These are phyloP conservation scores for Cheilosia soror DNA, from an alignment of 2,888 invertebrate species.

Conservation along the genomic window DNA sequence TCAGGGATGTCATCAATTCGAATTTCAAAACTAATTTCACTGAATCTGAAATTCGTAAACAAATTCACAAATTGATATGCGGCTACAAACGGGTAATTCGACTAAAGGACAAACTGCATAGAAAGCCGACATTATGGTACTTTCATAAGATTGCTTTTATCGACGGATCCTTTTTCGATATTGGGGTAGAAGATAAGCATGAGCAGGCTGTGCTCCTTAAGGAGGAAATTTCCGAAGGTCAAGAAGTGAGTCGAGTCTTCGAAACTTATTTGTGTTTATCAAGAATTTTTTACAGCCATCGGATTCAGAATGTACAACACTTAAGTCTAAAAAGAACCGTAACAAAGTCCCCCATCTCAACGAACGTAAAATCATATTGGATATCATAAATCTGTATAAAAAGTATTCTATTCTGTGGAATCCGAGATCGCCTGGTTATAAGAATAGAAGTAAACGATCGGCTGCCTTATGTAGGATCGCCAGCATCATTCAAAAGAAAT, in stretches of 20 bases:
- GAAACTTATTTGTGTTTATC: not conserved
- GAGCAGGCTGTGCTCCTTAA: not conserved
- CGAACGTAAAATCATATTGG: slow-evolving; percentile 39
- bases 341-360: not conserved
- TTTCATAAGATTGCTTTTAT: slow-evolving; percentile 48
- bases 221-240: not conserved
- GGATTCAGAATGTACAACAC: not conserved
- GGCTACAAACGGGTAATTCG: slow-evolving; percentile 6
- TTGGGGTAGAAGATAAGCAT: not conserved
- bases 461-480: slow-evolving; percentile 46
- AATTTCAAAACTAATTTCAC: slow-evolving; percentile 42
- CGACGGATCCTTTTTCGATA: not conserved
- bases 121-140: slow-evolving; percentile 38
- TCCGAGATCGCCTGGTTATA: slow-evolving; percentile 33
- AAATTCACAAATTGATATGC: not conserved
- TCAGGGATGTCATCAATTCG: slow-evolving; percentile 26
- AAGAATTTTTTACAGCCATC: not conserved
- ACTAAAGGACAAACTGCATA: slow-evolving; percentile 22
- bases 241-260: not conserved
- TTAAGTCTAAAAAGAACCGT: not conserved
- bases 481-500: slow-evolving; percentile 38
- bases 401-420: slow-evolving; percentile 55
- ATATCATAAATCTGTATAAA: slow-evolving; percentile 53
- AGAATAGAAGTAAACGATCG: slow-evolving; percentile 34
- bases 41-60: not conserved